These are phyloP conservation scores for Myxocyprinus asiaticus DNA, from an alignment of 2,113 vertebrate species.

Conservation along the genomic window DNA sequence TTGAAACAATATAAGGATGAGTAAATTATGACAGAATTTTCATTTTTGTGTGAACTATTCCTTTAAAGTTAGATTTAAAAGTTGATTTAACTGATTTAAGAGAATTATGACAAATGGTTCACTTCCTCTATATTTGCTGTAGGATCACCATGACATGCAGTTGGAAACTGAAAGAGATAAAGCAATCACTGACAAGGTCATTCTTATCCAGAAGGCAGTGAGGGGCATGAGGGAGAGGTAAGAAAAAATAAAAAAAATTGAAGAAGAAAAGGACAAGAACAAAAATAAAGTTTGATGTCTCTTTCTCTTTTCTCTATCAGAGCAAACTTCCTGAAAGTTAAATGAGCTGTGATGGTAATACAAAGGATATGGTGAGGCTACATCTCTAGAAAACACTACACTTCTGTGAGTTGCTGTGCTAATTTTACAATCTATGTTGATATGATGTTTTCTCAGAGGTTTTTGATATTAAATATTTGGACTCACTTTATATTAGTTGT, in stretches of 20 bases:
- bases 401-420: slow-evolving; percentile 76
- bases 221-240: slow-evolving; percentile 95
- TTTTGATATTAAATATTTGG: too few species aligned
- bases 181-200: slow-evolving; percentile 94
- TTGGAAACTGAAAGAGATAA: slow-evolving; percentile 97
- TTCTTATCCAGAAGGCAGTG: slow-evolving; percentile 97
- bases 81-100: neutral
- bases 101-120: neutral
- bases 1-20: too few species aligned
- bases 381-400: slow-evolving; percentile 87
- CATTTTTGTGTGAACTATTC: too few species aligned
- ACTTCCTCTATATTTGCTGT: slow-evolving; percentile 1
- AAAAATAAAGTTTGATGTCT: neutral
- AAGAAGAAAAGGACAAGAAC: neutral
- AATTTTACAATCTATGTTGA: neutral
- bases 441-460: neutral
- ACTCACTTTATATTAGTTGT: too few species aligned
- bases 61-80: neutral
- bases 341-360: slow-evolving; percentile 85
- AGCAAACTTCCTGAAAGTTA: slow-evolving; percentile 90
- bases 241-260: neutral
- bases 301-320: slow-evolving; percentile 69
- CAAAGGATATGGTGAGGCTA: slow-evolving; percentile 94
- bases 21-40: too few species aligned
- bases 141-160: slow-evolving; percentile 98